phyloP scores from a whole-genome alignment of 2,888 invertebrate genomes.

The Drosophila antonietae region DNA sequence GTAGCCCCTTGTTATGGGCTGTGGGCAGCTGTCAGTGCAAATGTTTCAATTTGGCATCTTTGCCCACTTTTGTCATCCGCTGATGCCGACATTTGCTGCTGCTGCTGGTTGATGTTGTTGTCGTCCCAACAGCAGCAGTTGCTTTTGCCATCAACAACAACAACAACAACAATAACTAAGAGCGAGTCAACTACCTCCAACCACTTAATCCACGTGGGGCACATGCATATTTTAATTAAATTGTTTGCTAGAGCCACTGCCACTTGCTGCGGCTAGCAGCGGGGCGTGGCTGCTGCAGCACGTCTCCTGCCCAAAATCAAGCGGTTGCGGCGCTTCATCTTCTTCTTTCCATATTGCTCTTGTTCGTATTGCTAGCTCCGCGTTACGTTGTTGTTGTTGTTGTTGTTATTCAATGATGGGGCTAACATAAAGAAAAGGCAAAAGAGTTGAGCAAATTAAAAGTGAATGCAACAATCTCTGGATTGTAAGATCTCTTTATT shows the following conservation, averaged over 20 bases:
- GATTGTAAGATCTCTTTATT: not conserved
- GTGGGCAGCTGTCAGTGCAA: slow-evolving; percentile 57
- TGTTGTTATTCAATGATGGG: not conserved
- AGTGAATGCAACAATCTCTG: not conserved
- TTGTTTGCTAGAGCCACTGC: slow-evolving; percentile 58
- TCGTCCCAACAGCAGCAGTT: slow-evolving; percentile 4
- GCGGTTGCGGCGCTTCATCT: not conserved
- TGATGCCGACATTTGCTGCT: slow-evolving; percentile 47
- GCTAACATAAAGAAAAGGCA: not conserved
- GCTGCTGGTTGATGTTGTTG: slow-evolving; percentile 40
- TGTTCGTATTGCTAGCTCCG: not conserved
- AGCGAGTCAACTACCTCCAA: slow-evolving; percentile 41
- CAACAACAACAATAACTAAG: slow-evolving; percentile 6
- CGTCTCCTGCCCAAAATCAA: slow-evolving; percentile 29
- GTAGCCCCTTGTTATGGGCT: slow-evolving; percentile 39
- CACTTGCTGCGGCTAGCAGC: slow-evolving; percentile 25
- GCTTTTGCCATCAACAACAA: slow-evolving; percentile 3
- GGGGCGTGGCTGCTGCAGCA: slow-evolving; percentile 16
- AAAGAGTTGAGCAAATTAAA: not conserved
- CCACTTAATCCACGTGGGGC: slow-evolving; percentile 52
- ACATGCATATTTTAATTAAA: slow-evolving; percentile 75
- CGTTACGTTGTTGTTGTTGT: not conserved
- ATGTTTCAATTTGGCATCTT: slow-evolving; percentile 78
- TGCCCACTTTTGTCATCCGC: slow-evolving; percentile 66
- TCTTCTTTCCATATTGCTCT: not conserved